Evolutionary conservation across 2,888 invertebrate species (phyloP), one percentile per base, ranked within the genome.

Genomic region (Andrena hattorfiana): DNA sequence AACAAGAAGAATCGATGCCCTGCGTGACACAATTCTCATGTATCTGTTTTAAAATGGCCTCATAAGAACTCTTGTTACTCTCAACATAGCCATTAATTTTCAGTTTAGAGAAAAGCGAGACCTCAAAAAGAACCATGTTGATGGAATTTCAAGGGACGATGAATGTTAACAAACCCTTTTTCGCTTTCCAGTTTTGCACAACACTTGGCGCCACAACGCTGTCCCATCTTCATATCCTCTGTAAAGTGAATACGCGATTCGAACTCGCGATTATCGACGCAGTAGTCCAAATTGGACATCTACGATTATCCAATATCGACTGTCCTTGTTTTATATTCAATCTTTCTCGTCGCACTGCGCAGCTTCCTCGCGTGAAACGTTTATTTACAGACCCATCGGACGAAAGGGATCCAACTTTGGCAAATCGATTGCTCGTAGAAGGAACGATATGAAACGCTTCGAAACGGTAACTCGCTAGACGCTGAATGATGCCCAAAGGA

Each of bases 401-500:
- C 32, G 10, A 69, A 70, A 10, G n/a, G 28, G 42, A 13, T 63
- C 23, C 30, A 16, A 32, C n/a, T 32, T 48, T 16, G 20, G n/a
- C 49, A 48, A 48, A 28, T 63, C 59, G n/a, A 35, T 62, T 32
- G 4, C 7, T 16, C 6, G 20, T 26, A 23, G 20, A 28, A 16
- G 28, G n/a, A 42, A 26, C 51, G 60, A 63, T 20, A 28, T 16
- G 64, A 74, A 28, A 28, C 49, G 66, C 54, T 23, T 62, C n/a
- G 23, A 51, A 73, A 70, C 60, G 64, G 62, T 82, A 71, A 60
- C 54, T 78, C 63, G 54, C 51, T 70, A 71, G 72, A 30, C 20
- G 63, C 56, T 59, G 72, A 70, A 69, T 49, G 75, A 78, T 60
- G 81, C 32, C 20, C 66, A 60, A 84, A 83, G 81, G 79, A 79